Evolutionary conservation across 2,113 vertebrate species (phyloP).

Genomic region (Pontoporia blainvillei): DNA sequence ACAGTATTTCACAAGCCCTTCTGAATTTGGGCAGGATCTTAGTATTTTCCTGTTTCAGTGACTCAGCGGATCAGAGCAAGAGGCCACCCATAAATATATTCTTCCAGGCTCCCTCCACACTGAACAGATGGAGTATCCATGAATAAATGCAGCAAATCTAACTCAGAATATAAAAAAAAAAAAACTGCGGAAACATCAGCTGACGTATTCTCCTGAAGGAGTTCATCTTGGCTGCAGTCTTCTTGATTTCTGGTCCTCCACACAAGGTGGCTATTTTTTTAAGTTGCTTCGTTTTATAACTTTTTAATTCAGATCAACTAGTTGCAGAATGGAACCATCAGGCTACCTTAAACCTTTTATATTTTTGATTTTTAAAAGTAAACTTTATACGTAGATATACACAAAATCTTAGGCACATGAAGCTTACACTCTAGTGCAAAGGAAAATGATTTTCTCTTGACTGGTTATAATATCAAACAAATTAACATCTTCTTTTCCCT

Average conservation of each 20-base stretch:
- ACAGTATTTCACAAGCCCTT: neutral
- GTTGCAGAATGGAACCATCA: neutral
- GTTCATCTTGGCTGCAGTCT: neutral
- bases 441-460: neutral
- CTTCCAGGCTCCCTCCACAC: neutral
- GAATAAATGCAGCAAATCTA: conserved; percentile 41
- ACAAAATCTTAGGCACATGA: neutral
- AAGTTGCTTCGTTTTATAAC: neutral
- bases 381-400: neutral
- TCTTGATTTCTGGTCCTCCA: neutral
- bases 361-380: neutral
- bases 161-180: neutral
- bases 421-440: neutral
- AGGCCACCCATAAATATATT: conserved; percentile 10
- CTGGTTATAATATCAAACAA: neutral
- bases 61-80: conserved; percentile 7
- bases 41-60: neutral
- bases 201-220: neutral
- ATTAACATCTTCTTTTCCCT: neutral
- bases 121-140: conserved; percentile 27
- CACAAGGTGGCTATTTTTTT: neutral
- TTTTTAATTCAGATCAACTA: neutral
- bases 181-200: neutral
- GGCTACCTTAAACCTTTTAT: neutral
- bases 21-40: neutral